Conservation (phyloP, 2,888 invertebrate genomes). For the Resseliella maxima region DNA sequence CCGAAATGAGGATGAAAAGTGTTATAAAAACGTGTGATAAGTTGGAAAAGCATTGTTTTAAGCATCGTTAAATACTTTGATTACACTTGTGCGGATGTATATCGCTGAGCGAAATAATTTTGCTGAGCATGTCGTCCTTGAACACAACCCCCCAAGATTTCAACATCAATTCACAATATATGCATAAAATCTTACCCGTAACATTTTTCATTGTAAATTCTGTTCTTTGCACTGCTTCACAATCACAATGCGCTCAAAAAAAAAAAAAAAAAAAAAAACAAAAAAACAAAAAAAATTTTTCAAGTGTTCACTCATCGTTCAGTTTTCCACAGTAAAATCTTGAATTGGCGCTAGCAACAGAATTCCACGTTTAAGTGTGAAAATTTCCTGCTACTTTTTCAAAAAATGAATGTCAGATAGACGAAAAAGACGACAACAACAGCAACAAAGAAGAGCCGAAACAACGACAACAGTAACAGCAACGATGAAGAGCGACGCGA, state of each 20-base stretch:
- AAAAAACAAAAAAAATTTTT: too few species aligned
- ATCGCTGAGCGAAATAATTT: neutral
- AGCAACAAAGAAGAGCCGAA: too few species aligned
- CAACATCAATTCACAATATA: slow-evolving; percentile 9
- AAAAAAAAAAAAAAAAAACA: too few species aligned
- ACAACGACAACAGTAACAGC: too few species aligned
- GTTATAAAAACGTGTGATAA: slow-evolving; percentile 44
- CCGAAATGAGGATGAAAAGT: slow-evolving; percentile 42
- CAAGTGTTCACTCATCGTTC: slow-evolving; percentile 5
- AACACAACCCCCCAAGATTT: neutral
- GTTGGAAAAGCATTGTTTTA: slow-evolving; percentile 43
- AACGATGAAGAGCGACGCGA: neutral
- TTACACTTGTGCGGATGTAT: slow-evolving; percentile 4
- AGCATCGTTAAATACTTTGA: slow-evolving; percentile 47
- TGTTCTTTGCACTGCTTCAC: neutral
- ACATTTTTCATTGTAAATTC: neutral
- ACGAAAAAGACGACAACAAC: too few species aligned
- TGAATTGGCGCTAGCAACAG: neutral
- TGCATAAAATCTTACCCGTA: slow-evolving; percentile 25
- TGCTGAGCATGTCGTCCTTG: slow-evolving; percentile 26
- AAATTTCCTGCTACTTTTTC: slow-evolving; percentile 29
- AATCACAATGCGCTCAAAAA: neutral
- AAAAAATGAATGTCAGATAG: too few species aligned
- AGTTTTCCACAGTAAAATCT: neutral
- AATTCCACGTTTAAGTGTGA: neutral